Conservation (phyloP, 2,888 invertebrate species). For the Chrysomela aeneicollis region DNA sequence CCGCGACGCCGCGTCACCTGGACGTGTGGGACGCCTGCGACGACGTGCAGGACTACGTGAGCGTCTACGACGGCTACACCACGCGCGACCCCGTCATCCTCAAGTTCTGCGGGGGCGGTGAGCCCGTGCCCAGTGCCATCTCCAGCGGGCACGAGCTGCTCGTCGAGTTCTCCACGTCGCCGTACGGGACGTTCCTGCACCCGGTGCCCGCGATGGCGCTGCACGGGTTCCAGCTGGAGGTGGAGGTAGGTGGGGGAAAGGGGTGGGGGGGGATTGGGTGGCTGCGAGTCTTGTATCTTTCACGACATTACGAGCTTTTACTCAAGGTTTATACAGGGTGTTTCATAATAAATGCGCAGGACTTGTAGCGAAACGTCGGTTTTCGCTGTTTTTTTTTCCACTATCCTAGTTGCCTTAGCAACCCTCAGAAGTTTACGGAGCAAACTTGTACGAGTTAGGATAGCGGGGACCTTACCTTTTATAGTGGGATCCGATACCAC, state of each 20-base stretch:
- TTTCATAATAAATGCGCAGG: too few species aligned
- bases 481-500: too few species aligned
- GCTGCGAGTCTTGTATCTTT: too few species aligned
- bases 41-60: slow-evolving; percentile 84
- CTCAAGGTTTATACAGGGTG: too few species aligned
- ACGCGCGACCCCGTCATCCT: slow-evolving; percentile 86
- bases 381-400: too few species aligned
- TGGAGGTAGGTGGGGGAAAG: slow-evolving; percentile 70
- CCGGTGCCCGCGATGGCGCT: slow-evolving; percentile 79
- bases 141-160: slow-evolving; percentile 88
- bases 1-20: slow-evolving; percentile 62
- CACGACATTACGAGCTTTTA: too few species aligned
- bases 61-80: slow-evolving; percentile 88
- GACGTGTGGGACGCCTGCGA: slow-evolving; percentile 86
- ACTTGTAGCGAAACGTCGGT: too few species aligned
- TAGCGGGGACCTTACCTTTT: too few species aligned
- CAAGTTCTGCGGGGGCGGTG: slow-evolving; percentile 90
- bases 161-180: slow-evolving; percentile 89
- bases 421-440: too few species aligned
- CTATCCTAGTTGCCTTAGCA: too few species aligned
- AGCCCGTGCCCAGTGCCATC: slow-evolving; percentile 83
- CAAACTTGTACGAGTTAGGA: too few species aligned
- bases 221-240: slow-evolving; percentile 90
- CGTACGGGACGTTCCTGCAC: slow-evolving; percentile 87
- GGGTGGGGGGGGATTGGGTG: too few species aligned